phyloP scores from a whole-genome alignment of 2,888 invertebrate genomes.

The Caprella mutica region DNA sequence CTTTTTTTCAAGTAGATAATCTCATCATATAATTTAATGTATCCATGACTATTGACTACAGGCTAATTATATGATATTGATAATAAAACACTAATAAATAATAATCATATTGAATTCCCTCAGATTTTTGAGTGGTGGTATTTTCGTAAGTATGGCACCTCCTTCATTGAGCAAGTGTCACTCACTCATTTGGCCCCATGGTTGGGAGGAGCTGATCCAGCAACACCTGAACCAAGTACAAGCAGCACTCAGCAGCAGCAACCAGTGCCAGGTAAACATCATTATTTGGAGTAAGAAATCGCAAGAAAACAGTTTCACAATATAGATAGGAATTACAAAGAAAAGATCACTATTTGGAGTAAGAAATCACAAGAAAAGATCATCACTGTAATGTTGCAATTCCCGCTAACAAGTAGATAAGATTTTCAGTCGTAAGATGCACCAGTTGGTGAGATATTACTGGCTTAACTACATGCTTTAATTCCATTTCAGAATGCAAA shows the following conservation, averaged over 20 bases:
- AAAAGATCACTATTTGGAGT: no score
- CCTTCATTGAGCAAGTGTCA: slow-evolving; percentile 93
- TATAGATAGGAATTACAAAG: no score
- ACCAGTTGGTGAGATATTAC: background rate
- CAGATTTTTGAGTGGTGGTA: slow-evolving; percentile 97
- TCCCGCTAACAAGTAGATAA: no score
- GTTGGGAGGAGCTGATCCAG: slow-evolving; percentile 68
- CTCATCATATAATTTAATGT: no score
- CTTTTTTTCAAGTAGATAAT: background rate
- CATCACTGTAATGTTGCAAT: background rate
- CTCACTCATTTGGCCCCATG: slow-evolving; percentile 86
- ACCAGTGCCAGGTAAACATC: background rate
- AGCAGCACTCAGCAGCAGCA: background rate
- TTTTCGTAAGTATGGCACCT: slow-evolving; percentile 93
- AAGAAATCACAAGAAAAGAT: no score
- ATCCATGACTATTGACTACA: no score
- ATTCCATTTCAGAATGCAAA: slow-evolving; percentile 59
- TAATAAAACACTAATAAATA: no score
- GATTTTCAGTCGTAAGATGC: background rate
- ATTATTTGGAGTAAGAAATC: background rate
- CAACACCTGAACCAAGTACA: background rate
- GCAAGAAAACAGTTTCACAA: no score
- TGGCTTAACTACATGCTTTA: background rate
- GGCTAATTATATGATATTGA: no score
- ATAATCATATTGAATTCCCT: no score